phyloP scores from a whole-genome alignment of 2,113 vertebrate genomes.

The Sapajus apella region DNA sequence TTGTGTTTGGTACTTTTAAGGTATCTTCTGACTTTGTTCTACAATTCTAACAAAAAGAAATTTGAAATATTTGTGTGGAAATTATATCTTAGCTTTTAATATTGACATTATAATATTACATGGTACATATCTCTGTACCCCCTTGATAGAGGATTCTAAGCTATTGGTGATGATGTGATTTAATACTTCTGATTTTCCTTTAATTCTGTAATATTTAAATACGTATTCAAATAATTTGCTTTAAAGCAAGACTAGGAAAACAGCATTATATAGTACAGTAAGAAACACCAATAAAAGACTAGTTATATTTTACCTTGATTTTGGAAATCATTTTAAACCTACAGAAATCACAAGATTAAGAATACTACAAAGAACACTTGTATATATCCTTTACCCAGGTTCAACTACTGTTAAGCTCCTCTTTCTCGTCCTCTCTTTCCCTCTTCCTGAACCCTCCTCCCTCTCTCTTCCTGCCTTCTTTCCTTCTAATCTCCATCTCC shows the following conservation, averaged over 20 bases:
- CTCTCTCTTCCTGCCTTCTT: neutral
- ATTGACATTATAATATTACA: neutral
- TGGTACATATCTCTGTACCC: neutral
- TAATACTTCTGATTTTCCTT: neutral
- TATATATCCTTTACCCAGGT: neutral
- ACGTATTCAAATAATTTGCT: neutral
- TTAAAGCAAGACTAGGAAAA: constrained; percentile 20
- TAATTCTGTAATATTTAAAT: neutral
- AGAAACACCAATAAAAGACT: neutral
- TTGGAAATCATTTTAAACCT: constrained; percentile 21
- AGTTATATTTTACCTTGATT: neutral
- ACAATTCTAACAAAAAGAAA: neutral
- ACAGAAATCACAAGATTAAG: neutral
- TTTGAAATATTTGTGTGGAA: neutral
- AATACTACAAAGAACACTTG: neutral
- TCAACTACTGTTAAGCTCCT: neutral
- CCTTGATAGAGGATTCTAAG: neutral
- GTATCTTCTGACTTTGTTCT: neutral
- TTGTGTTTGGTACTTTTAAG: neutral
- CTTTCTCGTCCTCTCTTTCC: neutral
- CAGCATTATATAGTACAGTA: neutral
- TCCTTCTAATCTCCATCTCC: neutral
- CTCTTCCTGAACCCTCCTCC: no score
- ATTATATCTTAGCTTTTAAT: constrained; percentile 20
- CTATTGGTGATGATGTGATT: neutral